These are phyloP conservation scores for Leucophenga maculata DNA, from an alignment of 2,888 invertebrate genomes.

Conservation along the genomic window DNA sequence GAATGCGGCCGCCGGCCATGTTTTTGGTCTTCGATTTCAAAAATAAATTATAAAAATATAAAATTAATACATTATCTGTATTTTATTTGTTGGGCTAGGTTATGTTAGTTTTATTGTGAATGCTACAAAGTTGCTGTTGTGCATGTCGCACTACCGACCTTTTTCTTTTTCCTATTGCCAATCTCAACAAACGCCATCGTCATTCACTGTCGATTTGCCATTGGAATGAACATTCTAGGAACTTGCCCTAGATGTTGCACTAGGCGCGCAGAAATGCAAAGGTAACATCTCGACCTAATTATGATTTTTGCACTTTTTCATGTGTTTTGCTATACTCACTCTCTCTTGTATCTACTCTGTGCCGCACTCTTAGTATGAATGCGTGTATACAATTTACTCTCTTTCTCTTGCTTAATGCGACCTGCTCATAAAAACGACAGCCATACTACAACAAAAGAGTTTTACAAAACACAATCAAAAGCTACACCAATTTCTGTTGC, in stretches of 20 bases:
- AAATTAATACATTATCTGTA: too few relatives aligned
- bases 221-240: conserved; percentile 71
- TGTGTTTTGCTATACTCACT: not conserved
- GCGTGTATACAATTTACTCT: too few relatives aligned
- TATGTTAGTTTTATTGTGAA: too few relatives aligned
- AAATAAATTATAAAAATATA: too few relatives aligned
- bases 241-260: conserved; percentile 70
- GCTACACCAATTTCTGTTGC: not conserved
- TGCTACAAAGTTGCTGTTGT: not conserved
- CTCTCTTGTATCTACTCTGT: conserved; percentile 21
- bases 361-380: not conserved
- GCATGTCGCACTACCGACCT: not conserved
- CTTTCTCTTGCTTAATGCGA: too few relatives aligned
- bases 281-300: conserved; percentile 52
- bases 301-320: not conserved
- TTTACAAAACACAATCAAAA: not conserved
- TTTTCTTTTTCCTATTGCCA: not conserved
- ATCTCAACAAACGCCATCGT: not conserved
- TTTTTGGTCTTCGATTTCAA: too few relatives aligned
- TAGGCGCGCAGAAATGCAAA: conserved; percentile 58
- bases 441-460: not conserved
- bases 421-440: too few relatives aligned
- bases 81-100: too few relatives aligned
- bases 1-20: too few relatives aligned
- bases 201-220: conserved; percentile 29